Conservation (phyloP, 2,113 vertebrate species). For the Oncorhynchus tshawytscha region DNA sequence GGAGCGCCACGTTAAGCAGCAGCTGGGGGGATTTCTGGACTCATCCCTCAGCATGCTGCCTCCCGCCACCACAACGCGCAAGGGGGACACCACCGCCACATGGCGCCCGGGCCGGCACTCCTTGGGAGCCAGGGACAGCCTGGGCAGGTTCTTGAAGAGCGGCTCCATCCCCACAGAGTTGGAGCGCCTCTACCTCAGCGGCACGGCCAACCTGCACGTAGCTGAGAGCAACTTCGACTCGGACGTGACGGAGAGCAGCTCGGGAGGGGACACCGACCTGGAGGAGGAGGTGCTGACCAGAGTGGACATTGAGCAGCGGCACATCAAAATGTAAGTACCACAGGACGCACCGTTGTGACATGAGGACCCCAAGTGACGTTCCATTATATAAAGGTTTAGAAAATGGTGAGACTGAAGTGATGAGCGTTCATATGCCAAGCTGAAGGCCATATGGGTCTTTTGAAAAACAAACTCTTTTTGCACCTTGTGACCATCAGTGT, state of each 20-base stretch:
- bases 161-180: constrained; percentile 86
- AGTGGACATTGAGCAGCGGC: constrained; percentile 86
- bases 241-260: constrained; percentile 96
- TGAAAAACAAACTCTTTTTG: background rate
- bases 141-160: constrained; percentile 84
- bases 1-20: constrained; percentile 95
- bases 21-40: constrained; percentile 91
- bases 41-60: constrained; percentile 81
- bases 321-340: constrained; percentile 89
- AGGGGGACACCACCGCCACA: constrained; percentile 29
- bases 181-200: constrained; percentile 88
- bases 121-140: constrained; percentile 75
- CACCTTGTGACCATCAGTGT: background rate
- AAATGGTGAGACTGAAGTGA: background rate
- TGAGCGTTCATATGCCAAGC: background rate
- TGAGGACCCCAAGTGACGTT: background rate
- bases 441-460: background rate
- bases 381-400: background rate
- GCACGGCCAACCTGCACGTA: constrained; percentile 84
- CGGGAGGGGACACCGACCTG: constrained; percentile 92
- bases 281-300: constrained; percentile 92
- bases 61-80: constrained; percentile 83
- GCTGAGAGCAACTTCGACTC: constrained; percentile 93
- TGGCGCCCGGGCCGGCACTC: constrained; percentile 66
- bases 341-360: background rate